phyloP scores from a whole-genome alignment of 2,113 vertebrate genomes.

The Tyrannus savana region DNA sequence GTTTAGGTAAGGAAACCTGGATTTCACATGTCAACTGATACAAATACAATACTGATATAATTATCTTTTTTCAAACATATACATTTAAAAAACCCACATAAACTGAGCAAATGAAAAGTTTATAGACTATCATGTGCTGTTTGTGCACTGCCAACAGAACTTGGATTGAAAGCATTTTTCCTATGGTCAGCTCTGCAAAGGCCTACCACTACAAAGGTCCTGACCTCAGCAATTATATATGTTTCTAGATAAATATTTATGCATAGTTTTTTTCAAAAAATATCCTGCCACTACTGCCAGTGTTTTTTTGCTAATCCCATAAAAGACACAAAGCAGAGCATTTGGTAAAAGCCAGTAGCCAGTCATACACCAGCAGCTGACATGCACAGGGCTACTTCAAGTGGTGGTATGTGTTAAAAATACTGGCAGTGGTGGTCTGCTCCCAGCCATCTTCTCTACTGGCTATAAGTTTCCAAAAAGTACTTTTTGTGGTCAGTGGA shows the following conservation, averaged over 20 bases:
- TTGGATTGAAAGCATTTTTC: neutral
- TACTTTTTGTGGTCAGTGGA: neutral
- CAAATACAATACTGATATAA: slow-evolving; percentile 37
- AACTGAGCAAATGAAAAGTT: slow-evolving; percentile 7
- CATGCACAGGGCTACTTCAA: neutral
- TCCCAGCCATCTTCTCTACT: neutral
- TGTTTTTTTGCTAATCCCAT: neutral
- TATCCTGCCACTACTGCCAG: neutral
- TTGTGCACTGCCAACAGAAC: neutral
- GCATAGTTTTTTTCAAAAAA: neutral
- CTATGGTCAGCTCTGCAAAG: neutral
- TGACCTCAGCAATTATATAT: neutral
- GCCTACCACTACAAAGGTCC: neutral
- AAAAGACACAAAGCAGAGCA: neutral
- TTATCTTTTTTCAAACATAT: slow-evolving; percentile 44
- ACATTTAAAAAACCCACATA: neutral
- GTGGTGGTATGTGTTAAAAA: neutral
- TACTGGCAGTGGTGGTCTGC: neutral
- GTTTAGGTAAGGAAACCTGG: slow-evolving; percentile 30
- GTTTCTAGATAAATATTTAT: neutral
- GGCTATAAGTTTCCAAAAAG: neutral
- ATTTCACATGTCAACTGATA: slow-evolving; percentile 49
- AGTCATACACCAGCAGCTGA: neutral
- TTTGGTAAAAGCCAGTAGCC: neutral
- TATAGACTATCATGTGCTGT: neutral